Conservation (phyloP, 2,888 invertebrate species). For the Plemyria rubiginata region DNA sequence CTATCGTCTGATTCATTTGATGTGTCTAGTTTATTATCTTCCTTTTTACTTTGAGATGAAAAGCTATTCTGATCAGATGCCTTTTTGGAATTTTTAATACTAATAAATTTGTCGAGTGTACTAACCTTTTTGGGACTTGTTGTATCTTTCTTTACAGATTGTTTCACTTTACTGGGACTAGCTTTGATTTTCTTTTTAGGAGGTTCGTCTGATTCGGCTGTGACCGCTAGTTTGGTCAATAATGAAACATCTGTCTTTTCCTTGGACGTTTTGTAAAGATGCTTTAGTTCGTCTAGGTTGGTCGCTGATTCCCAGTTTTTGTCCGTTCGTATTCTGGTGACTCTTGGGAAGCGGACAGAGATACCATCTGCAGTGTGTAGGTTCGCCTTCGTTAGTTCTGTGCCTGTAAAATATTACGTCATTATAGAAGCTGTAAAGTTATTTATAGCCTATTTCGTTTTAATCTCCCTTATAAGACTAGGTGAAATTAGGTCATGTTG, state of each 20-base stretch:
- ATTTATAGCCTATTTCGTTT: background rate
- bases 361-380: conserved; percentile 97
- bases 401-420: conserved; percentile 73
- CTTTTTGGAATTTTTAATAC: conserved; percentile 14
- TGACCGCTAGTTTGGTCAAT: conserved; percentile 75
- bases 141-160: conserved; percentile 31
- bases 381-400: conserved; percentile 91
- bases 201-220: conserved; percentile 54
- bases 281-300: conserved; percentile 88
- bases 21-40: conserved; percentile 22
- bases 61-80: background rate
- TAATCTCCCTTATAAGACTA: background rate
- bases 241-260: conserved; percentile 86
- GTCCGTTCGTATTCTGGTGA: conserved; percentile 92
- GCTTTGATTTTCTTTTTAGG: conserved; percentile 60
- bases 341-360: conserved; percentile 96
- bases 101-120: conserved; percentile 27
- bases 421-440: background rate
- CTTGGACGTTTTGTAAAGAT: conserved; percentile 88
- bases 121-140: conserved; percentile 15
- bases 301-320: conserved; percentile 95
- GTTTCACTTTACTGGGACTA: conserved; percentile 48
- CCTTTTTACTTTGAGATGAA: background rate
- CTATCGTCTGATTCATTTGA: conserved; percentile 7
- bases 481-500: background rate